phyloP scores from a whole-genome alignment of 1,140 invertebrate species.

The Colletes gigas region DNA sequence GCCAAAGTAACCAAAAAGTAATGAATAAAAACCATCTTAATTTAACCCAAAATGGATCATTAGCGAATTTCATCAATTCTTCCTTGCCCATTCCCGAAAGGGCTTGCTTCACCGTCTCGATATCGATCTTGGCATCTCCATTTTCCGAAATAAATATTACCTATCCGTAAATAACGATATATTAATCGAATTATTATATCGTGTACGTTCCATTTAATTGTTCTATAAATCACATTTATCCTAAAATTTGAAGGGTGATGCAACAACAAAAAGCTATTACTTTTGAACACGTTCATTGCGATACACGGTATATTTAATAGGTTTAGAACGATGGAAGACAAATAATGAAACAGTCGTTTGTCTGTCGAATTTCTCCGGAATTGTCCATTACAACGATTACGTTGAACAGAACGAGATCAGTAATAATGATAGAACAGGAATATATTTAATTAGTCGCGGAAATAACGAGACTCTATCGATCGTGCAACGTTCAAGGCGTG shows the following conservation, averaged over 20 bases:
- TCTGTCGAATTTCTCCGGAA: too few relatives aligned
- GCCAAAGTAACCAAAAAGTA: constrained; percentile 93
- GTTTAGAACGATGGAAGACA: not conserved
- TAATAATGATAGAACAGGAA: too few relatives aligned
- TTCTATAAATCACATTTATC: not conserved
- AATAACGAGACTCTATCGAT: constrained; percentile 1
- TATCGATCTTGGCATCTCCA: constrained; percentile 93
- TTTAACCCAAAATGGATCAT: constrained; percentile 95
- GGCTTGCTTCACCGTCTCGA: constrained; percentile 83
- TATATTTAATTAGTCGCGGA: not conserved
- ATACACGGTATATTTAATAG: not conserved
- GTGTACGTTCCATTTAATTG: not conserved
- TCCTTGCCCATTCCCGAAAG: constrained; percentile 94
- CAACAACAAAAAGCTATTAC: not conserved
- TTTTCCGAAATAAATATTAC: constrained; percentile 89
- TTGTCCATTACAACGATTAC: not conserved
- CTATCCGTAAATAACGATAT: constrained; percentile 66
- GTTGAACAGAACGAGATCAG: not conserved
- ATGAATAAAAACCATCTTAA: constrained; percentile 92
- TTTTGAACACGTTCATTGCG: not conserved
- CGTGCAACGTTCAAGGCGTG: not conserved
- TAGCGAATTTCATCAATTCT: constrained; percentile 94
- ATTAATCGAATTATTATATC: not conserved
- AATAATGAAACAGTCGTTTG: not conserved
- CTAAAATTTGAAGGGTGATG: not conserved